Evolutionary conservation across 2,888 invertebrate species (phyloP).

Genomic region (Tetrapedia diversipes): DNA sequence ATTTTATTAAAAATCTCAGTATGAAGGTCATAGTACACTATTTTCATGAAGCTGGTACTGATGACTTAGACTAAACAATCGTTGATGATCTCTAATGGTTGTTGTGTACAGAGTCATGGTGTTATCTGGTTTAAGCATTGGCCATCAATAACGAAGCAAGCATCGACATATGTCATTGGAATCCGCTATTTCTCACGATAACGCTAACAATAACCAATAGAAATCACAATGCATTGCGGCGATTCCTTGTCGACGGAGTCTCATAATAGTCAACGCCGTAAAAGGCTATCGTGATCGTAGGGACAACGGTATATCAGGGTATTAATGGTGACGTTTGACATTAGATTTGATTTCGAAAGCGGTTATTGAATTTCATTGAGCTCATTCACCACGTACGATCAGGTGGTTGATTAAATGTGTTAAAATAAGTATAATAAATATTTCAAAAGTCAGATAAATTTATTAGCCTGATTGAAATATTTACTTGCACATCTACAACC

Average conservation of each 20-base stretch:
- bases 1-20: too few species aligned
- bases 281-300: constrained; percentile 38
- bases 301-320: constrained; percentile 22
- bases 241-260: constrained; percentile 35
- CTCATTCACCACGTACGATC: background rate
- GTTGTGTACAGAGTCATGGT: constrained; percentile 27
- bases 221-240: constrained; percentile 44
- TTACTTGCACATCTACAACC: too few species aligned
- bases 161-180: constrained; percentile 57
- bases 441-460: too few species aligned
- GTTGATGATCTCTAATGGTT: constrained; percentile 46
- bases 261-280: constrained; percentile 18
- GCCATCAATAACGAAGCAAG: constrained; percentile 66
- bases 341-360: constrained; percentile 21
- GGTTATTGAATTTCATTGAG: constrained; percentile 27
- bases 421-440: too few species aligned
- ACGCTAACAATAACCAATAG: constrained; percentile 56
- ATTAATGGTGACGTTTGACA: constrained; percentile 30
- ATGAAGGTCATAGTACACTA: too few species aligned
- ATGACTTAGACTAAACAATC: constrained; percentile 54
- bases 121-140: constrained; percentile 51
- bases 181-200: constrained; percentile 58
- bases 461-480: too few species aligned
- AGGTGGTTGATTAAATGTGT: too few species aligned
- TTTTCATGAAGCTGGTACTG: too few species aligned